Evolutionary conservation across 1,140 invertebrate species (phyloP).

Genomic region (Trichonephila clavata): DNA sequence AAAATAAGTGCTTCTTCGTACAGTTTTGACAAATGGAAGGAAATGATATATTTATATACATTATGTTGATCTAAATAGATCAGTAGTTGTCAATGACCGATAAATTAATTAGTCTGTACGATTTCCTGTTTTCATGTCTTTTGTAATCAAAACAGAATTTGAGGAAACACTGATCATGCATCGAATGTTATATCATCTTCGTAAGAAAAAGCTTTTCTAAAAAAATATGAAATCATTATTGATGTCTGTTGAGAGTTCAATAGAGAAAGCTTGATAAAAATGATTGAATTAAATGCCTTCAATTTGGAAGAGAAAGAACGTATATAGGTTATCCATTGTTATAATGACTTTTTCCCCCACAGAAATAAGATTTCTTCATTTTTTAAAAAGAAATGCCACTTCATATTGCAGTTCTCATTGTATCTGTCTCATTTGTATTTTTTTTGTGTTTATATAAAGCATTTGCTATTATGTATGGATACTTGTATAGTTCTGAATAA

Average conservation of each 20-base stretch:
- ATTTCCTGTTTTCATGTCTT: background rate
- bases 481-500: too few species aligned
- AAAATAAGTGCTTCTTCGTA: background rate
- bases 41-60: background rate
- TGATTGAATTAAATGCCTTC: background rate
- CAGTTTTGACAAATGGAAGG: background rate
- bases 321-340: too few species aligned
- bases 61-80: conserved; percentile 11
- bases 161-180: conserved; percentile 16
- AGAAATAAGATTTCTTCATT: too few species aligned
- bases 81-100: background rate
- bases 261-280: background rate
- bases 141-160: background rate
- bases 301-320: too few species aligned
- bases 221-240: background rate
- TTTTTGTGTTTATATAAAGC: too few species aligned
- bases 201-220: background rate
- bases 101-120: background rate
- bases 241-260: background rate
- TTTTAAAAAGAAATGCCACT: too few species aligned
- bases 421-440: too few species aligned
- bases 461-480: too few species aligned
- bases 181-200: background rate
- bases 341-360: too few species aligned
- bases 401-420: too few species aligned